A percentile compares a stretch with the other conserved stretches of the same genome.
Evolutionary conservation across 2,888 invertebrate species (phyloP).

Genomic region (Cantharis rufa): DNA sequence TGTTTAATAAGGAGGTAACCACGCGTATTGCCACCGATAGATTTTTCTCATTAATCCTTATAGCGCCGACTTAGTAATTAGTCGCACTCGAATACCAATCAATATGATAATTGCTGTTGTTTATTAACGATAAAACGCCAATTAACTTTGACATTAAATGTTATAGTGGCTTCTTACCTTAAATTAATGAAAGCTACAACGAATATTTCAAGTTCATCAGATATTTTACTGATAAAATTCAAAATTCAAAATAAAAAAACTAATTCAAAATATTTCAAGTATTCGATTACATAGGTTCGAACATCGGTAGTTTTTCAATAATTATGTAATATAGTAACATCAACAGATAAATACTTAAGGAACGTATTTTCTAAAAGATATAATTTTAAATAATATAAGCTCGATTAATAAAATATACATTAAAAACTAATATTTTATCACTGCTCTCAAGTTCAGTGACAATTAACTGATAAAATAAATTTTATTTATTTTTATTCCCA

Average conservation of each 20-base stretch:
- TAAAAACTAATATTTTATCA: not conserved
- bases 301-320: not conserved
- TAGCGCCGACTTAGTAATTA: constrained; percentile 12
- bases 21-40: constrained; percentile 6
- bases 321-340: not conserved
- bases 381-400: not conserved
- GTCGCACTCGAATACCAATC: constrained; percentile 8
- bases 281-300: constrained; percentile 11
- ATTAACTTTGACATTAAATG: constrained; percentile 14
- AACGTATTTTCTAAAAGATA: not conserved
- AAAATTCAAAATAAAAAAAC: constrained; percentile 5
- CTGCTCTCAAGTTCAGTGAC: constrained; percentile 16
- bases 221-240: constrained; percentile 8
- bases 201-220: constrained; percentile 8
- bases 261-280: constrained; percentile 4
- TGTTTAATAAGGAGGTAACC: constrained; percentile 1
- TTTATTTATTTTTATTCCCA: constrained; percentile 16
- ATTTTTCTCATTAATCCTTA: constrained; percentile 11
- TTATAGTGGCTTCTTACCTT: constrained; percentile 3
- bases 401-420: not conserved
- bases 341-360: not conserved
- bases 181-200: constrained; percentile 6
- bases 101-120: constrained; percentile 15
- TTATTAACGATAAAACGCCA: constrained; percentile 12
- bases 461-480: constrained; percentile 14